phyloP scores from a whole-genome alignment of 2,113 vertebrate genomes.

The Sclerurus mexicanus region DNA sequence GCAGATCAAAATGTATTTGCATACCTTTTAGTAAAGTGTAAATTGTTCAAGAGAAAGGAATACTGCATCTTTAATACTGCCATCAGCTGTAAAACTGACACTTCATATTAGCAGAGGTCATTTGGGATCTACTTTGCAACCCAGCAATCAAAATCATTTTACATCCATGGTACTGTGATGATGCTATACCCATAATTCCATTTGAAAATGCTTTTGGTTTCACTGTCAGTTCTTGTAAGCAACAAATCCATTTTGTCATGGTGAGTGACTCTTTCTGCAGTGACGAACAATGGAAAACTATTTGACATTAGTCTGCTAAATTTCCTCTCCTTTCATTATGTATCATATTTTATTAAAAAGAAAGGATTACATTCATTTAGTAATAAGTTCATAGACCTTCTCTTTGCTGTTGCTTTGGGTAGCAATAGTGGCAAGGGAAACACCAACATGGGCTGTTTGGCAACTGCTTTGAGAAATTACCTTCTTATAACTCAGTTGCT shows the following conservation, averaged over 20 bases:
- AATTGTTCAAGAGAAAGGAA: neutral
- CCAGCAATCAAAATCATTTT: conserved; percentile 52
- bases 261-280: conserved; percentile 12
- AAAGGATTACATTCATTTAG: neutral
- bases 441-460: neutral
- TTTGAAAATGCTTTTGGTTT: conserved; percentile 53
- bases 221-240: conserved; percentile 47
- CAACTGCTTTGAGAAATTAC: neutral
- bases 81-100: conserved; percentile 35
- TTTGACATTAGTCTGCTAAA: neutral
- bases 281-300: neutral
- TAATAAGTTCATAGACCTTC: neutral
- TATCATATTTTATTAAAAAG: neutral
- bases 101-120: conserved; percentile 10
- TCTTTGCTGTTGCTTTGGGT: neutral
- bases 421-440: neutral
- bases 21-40: neutral
- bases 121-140: conserved; percentile 28
- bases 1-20: neutral
- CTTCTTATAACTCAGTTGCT: neutral
- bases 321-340: neutral
- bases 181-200: conserved; percentile 29
- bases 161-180: neutral
- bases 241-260: conserved; percentile 49
- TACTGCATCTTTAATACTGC: neutral